Conservation (phyloP, 2,797 vertebrate genomes). For the Micrastur ruficollis region DNA sequence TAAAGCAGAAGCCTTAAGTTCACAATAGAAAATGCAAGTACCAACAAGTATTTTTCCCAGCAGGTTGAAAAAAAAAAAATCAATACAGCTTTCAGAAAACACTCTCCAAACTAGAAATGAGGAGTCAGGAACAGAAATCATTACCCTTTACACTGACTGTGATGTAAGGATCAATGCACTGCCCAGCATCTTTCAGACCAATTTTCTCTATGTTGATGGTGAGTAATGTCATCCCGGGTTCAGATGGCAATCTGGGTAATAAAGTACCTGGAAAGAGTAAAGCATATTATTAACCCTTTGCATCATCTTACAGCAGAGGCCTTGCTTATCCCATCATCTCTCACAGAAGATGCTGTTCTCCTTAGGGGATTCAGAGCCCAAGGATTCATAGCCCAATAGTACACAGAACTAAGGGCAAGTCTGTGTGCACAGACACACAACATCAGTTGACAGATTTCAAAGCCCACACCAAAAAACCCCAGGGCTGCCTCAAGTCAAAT, state of each 20-base stretch:
- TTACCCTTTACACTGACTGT: constrained; percentile 96
- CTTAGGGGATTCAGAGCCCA: neutral
- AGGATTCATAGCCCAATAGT: neutral
- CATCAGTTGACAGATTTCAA: neutral
- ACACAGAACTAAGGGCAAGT: neutral
- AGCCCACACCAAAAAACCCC: neutral
- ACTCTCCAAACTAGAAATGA: neutral
- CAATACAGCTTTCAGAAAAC: neutral
- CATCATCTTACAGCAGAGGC: neutral
- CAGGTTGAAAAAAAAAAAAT: neutral
- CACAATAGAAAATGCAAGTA: neutral
- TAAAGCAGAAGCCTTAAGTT: neutral
- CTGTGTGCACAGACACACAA: neutral
- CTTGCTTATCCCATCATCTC: neutral
- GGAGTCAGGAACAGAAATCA: neutral
- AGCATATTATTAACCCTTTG: neutral
- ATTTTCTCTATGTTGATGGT: constrained; percentile 96
- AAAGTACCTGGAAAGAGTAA: constrained; percentile 85
- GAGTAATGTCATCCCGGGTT: constrained; percentile 93
- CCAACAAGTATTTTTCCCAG: neutral
- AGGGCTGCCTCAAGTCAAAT: neutral
- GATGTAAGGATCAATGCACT: constrained; percentile 98
- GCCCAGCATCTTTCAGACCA: constrained; percentile 96
- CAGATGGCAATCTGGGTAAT: constrained; percentile 93
- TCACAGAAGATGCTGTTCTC: neutral